Evolutionary conservation across 23 tunicate species (phyloP), one percentile per base, ranked within the genome.

Genomic region (Halocynthia aurantium): DNA sequence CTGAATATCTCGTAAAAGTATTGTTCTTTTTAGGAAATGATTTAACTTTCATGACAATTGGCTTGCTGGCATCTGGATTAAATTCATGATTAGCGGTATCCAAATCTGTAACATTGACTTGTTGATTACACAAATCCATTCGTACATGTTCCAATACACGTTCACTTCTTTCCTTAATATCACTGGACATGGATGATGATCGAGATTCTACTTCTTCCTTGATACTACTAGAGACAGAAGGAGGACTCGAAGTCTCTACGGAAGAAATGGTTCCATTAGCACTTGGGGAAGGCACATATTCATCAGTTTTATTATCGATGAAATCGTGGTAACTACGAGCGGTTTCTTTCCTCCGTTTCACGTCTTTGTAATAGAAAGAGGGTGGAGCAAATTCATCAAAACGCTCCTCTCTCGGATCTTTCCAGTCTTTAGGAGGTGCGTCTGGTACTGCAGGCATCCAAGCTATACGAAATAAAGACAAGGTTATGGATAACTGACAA

Each of bases 361-460:
- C 12, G 5, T 50, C 63, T 11, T 74, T 18, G 53, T 70, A 83
- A 54, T 88, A 88, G 52, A 67, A 83, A 17, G 81, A 66, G 0
- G 95, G 95, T 11, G 95, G 95, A 7, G 95, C 95, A 49, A 88
- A 88, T 58, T 83, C 88, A 51, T 66, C 63, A 6, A 44, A 78
- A 52, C 95, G 52, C 19, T 83, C 88, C 11, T 88, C 78, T 51
- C 81, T 64, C 6, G 95, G 95, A 62, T 88, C 82, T 17, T 57
- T 52, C 95, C 95, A 88, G 22, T 81, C 77, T 75, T 68, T 79
- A 0, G 95, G 95, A 8, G 78, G 75, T 54, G 69, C 67, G 55
- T 81, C 72, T 6, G 87, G 64, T 73, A 57, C 52, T 6, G 95
- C 95, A 9, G 95, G 95, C 19, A 18, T 50, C 95, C 95, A 88